These are phyloP conservation scores for Drosophila fuyamai DNA, from an alignment of 1,140 invertebrate species.

Conservation along the genomic window DNA sequence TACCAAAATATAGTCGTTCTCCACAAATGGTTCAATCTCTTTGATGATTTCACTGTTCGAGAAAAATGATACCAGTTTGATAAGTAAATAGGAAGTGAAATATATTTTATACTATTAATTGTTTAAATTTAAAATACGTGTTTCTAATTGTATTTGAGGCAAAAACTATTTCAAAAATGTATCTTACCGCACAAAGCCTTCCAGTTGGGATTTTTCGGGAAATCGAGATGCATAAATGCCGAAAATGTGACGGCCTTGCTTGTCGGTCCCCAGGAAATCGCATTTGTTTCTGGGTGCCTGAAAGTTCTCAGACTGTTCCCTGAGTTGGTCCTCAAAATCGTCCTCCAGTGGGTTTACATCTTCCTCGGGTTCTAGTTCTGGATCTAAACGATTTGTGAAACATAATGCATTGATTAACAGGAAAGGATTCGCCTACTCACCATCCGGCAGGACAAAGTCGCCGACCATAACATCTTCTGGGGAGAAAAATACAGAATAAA, in stretches of 20 bases:
- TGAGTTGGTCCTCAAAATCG: slow-evolving; percentile 83
- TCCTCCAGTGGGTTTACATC: slow-evolving; percentile 78
- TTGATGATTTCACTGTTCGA: slow-evolving; percentile 93
- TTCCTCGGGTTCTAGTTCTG: slow-evolving; percentile 66
- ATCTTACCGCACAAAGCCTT: slow-evolving; percentile 73
- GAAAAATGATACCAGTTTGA: not conserved
- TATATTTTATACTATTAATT: too few relatives aligned
- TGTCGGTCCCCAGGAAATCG: slow-evolving; percentile 85
- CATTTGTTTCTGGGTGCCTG: slow-evolving; percentile 70
- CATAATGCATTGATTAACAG: not conserved
- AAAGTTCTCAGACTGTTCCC: slow-evolving; percentile 72
- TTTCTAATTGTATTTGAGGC: too few relatives aligned
- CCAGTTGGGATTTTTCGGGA: slow-evolving; percentile 88
- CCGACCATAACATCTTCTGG: slow-evolving; percentile 84
- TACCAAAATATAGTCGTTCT: slow-evolving; percentile 99
- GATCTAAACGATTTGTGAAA: slow-evolving; percentile 40
- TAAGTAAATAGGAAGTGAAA: too few relatives aligned
- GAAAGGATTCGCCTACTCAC: slow-evolving; percentile 31
- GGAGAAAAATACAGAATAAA: slow-evolving; percentile 33
- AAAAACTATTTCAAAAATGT: too few relatives aligned
- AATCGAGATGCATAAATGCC: slow-evolving; percentile 97
- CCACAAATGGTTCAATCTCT: slow-evolving; percentile 98
- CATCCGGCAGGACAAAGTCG: slow-evolving; percentile 79
- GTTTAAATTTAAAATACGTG: too few relatives aligned
- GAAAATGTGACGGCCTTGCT: slow-evolving; percentile 94